Base-by-base conservation (phyloP, 2,113 vertebrate genomes). In the Lipophrys pholis region DNA sequence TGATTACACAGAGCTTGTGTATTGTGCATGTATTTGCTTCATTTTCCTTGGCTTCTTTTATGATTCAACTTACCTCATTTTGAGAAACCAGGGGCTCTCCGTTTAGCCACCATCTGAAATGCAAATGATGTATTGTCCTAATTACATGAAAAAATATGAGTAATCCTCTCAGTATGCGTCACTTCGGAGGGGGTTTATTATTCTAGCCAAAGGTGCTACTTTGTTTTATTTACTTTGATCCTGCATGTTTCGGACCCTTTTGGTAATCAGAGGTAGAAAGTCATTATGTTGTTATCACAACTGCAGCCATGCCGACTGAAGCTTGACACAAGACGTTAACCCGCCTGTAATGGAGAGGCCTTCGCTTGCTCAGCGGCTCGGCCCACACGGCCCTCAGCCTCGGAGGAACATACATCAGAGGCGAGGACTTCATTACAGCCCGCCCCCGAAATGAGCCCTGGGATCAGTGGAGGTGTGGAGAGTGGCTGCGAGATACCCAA, bases 61-160 rank as follows among this genome's bases (percentile, higher is more conserved):
- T 52, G 62, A 73, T 78, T 55, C 52, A 64, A 36, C 66, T 64
- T 73, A 61, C 77, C 75, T 78, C 88, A 74, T 80, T 81, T 81
- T 79, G 68, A 86, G 76, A 60, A 74, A 81, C 63, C 73, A 46
- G 68, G 83, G 65, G 77, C 80, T 78, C 76, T 81, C 59, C 69
- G 11, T 30, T 87, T 30, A 30, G 21, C 75, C 73, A 61, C 67
- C 66, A 57, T 81, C 76, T 70, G 83, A 76, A 81, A 89, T 80
- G 79, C 84, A 91, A 90, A 91, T 94, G 94, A 94, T 94, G 83
- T 93, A 94, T 94, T 87, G 93, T 92, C 90, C 91, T 91, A 93
- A 94, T 94, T 92, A 94, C 86, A 91, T 78, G 84, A 77, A 81
- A 92, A 94, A 94, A 94, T 93, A 93, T 92, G 90, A 92, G 87